A percentile compares a stretch with the other conserved stretches of the same genome.
Conservation (phyloP, 1,140 invertebrate genomes). For the Helicorthomorpha holstii region DNA sequence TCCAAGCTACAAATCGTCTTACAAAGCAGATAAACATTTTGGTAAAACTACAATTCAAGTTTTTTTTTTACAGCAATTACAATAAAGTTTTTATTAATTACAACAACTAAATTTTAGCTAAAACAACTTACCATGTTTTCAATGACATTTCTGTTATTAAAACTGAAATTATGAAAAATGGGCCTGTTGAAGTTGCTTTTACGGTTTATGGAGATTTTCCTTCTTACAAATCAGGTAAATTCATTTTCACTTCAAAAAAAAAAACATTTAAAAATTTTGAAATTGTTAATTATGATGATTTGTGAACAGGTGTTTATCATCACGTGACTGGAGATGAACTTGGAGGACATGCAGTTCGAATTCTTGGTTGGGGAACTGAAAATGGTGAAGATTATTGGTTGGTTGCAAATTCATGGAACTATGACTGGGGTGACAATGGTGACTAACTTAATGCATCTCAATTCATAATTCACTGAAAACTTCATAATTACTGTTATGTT, state of each 20-base stretch:
- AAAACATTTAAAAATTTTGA: too few relatives aligned
- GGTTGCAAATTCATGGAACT: conserved; percentile 83
- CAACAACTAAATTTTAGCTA: conserved; percentile 25
- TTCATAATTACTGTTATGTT: background rate
- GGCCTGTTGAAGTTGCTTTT: conserved; percentile 80
- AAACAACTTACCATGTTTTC: conserved; percentile 48
- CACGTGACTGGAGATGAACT: conserved; percentile 52
- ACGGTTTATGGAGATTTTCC: conserved; percentile 77
- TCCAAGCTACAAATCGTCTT: conserved; percentile 44
- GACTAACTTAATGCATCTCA: background rate
- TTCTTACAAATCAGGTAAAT: conserved; percentile 63
- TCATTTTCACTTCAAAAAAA: background rate
- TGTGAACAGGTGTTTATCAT: conserved; percentile 54
- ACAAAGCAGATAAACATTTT: conserved; percentile 56
- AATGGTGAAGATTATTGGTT: conserved; percentile 69
- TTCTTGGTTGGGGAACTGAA: conserved; percentile 75
- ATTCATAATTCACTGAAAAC: background rate
- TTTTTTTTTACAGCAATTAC: background rate
- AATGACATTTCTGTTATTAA: conserved; percentile 51
- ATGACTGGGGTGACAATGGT: conserved; percentile 52
- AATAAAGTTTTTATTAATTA: background rate
- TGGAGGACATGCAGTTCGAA: conserved; percentile 78
- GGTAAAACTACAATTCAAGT: conserved; percentile 28
- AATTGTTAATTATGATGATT: too few relatives aligned
- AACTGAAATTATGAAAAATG: conserved; percentile 68